These are phyloP conservation scores for Diadegma fenestrale DNA, from an alignment of 2,888 invertebrate genomes.

Conservation along the genomic window DNA sequence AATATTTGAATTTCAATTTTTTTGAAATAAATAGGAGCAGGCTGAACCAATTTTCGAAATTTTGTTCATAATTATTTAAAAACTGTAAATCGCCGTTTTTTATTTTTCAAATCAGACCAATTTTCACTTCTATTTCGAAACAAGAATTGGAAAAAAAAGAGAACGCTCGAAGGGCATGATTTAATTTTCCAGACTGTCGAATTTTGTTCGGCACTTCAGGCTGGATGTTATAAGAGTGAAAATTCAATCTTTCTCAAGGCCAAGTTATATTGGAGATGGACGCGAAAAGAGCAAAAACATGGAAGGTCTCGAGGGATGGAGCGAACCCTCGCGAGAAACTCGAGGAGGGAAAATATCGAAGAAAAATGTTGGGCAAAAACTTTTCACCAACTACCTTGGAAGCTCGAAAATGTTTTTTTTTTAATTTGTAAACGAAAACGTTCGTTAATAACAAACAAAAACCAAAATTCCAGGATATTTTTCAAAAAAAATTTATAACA, in stretches of 20 bases:
- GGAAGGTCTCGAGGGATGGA: conserved; percentile 38
- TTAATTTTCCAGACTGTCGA: conserved; percentile 61
- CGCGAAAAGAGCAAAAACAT: conserved; percentile 2
- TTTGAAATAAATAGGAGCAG: no score
- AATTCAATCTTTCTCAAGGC: conserved; percentile 57
- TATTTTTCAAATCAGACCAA: neutral
- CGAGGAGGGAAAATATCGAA: conserved; percentile 27
- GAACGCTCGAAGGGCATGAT: conserved; percentile 22
- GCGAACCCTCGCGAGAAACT: conserved; percentile 26
- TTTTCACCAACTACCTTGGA: conserved; percentile 1
- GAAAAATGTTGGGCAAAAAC: conserved; percentile 19
- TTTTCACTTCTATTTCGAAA: neutral
- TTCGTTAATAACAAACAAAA: no score
- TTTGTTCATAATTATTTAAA: neutral
- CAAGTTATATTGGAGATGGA: neutral
- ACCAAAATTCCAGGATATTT: no score
- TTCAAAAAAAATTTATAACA: no score
- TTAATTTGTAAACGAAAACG: neutral
- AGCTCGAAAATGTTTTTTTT: neutral
- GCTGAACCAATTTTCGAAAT: no score
- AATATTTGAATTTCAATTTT: no score
- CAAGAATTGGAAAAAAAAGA: neutral
- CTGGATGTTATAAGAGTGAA: conserved; percentile 45
- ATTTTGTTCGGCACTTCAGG: conserved; percentile 35
- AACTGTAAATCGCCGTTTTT: neutral